These are phyloP conservation scores for Syngnathus floridae DNA, from an alignment of 2,113 vertebrate genomes.

Conservation along the genomic window DNA sequence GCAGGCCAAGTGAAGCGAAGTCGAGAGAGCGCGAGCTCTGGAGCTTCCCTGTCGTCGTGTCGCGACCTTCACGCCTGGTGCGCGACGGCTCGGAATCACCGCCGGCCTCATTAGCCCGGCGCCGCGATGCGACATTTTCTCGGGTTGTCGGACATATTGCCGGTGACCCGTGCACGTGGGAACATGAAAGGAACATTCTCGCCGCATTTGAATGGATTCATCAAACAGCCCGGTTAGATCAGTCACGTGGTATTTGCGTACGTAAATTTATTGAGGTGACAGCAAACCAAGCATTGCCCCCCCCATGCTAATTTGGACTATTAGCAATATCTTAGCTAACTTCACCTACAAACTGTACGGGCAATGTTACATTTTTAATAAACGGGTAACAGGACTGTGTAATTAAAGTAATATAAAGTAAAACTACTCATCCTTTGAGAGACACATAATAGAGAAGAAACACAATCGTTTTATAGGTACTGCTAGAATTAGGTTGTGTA, in stretches of 20 bases:
- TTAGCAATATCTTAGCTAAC: background rate
- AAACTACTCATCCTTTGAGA: background rate
- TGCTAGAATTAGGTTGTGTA: background rate
- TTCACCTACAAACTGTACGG: background rate
- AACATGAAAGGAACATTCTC: background rate
- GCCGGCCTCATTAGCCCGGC: slow-evolving; percentile 1
- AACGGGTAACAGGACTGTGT: background rate
- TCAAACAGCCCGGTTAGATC: background rate
- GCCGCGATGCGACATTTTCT: background rate
- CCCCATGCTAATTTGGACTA: background rate
- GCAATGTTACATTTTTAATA: background rate
- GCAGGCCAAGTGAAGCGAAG: slow-evolving; percentile 1
- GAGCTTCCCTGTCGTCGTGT: background rate
- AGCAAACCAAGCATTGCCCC: no score
- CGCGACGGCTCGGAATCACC: slow-evolving; percentile 2
- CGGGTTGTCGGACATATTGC: slow-evolving; percentile 2
- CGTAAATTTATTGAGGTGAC: no score
- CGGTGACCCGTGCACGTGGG: background rate
- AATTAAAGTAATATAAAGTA: background rate
- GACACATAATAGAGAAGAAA: background rate
- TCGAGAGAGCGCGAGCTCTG: background rate
- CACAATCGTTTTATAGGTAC: background rate
- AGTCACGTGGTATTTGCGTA: no score
- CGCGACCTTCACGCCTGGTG: slow-evolving; percentile 3
- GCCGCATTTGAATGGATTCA: background rate